phyloP scores from a whole-genome alignment of 2,797 vertebrate genomes.

The Thalassophryne amazonica region DNA sequence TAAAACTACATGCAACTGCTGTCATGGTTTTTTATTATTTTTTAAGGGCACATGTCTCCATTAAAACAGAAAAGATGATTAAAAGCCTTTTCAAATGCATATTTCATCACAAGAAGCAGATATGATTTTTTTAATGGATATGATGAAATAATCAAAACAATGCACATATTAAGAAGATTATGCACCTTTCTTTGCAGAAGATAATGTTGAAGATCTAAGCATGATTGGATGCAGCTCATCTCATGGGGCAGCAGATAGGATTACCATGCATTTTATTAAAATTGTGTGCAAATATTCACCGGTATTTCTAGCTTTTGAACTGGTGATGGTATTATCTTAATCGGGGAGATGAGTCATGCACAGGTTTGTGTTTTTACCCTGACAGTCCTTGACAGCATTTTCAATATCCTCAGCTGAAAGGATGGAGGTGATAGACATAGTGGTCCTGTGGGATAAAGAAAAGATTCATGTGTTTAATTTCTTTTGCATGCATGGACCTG shows the following conservation, averaged over 20 bases:
- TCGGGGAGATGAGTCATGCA: neutral
- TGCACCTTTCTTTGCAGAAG: neutral
- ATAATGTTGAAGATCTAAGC: neutral
- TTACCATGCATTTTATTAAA: slow-evolving; percentile 3
- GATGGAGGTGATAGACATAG: slow-evolving; percentile 92
- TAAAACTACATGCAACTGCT: slow-evolving; percentile 27
- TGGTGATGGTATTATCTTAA: neutral
- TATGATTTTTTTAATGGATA: neutral
- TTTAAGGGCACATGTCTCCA: slow-evolving; percentile 20
- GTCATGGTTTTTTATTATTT: slow-evolving; percentile 25
- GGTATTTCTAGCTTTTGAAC: neutral
- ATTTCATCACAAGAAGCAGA: slow-evolving; percentile 9
- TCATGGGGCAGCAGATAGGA: neutral
- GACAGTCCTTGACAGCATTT: slow-evolving; percentile 92
- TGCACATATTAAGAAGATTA: slow-evolving; percentile 4
- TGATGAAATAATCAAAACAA: neutral
- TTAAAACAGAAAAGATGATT: slow-evolving; percentile 21
- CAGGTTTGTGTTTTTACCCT: slow-evolving; percentile 76
- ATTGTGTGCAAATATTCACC: neutral
- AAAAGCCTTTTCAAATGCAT: slow-evolving; percentile 21
- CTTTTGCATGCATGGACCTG: no score
- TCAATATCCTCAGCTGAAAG: slow-evolving; percentile 91
- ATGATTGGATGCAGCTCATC: neutral
- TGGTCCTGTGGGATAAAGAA: slow-evolving; percentile 72
- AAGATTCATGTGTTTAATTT: no score